Evolutionary conservation across 2,888 invertebrate genomes (phyloP).

Genomic region (Lycophotia porphyrea): DNA sequence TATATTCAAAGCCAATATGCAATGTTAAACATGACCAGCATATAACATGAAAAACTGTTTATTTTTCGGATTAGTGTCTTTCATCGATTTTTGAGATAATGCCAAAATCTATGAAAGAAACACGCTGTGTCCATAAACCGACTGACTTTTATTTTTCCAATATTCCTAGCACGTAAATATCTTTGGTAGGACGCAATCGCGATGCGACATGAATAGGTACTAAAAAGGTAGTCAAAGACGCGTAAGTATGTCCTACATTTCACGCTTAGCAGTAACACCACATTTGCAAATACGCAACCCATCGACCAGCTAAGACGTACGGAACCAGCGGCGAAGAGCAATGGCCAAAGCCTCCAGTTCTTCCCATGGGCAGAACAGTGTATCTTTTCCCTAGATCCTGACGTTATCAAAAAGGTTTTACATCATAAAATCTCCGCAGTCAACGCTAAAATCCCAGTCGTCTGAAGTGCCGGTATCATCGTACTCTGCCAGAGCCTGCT

Average conservation of each 20-base stretch:
- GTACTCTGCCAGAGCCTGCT: slow-evolving; percentile 91
- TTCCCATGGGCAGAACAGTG: slow-evolving; percentile 20
- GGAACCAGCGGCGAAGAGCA: neutral
- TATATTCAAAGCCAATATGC: slow-evolving; percentile 9
- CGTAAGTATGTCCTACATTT: neutral
- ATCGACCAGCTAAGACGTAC: neutral
- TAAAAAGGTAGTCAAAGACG: neutral
- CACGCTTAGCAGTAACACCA: neutral
- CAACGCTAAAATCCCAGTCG: slow-evolving; percentile 93
- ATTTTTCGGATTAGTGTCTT: slow-evolving; percentile 15
- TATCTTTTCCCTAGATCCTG: slow-evolving; percentile 13
- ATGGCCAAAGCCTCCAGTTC: neutral
- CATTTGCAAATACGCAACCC: neutral
- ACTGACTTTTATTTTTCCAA: neutral
- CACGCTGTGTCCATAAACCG: slow-evolving; percentile 19
- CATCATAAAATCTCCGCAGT: slow-evolving; percentile 94
- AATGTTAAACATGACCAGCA: slow-evolving; percentile 58
- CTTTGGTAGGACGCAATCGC: neutral
- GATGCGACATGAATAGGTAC: neutral
- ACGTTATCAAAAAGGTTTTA: slow-evolving; percentile 74
- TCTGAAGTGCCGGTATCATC: slow-evolving; percentile 90
- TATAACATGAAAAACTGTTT: slow-evolving; percentile 28
- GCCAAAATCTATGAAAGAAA: slow-evolving; percentile 26
- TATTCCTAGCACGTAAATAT: neutral
- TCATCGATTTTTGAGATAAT: neutral